These are phyloP conservation scores for Xestia ashworthii DNA, from an alignment of 2,888 invertebrate genomes.

Conservation along the genomic window DNA sequence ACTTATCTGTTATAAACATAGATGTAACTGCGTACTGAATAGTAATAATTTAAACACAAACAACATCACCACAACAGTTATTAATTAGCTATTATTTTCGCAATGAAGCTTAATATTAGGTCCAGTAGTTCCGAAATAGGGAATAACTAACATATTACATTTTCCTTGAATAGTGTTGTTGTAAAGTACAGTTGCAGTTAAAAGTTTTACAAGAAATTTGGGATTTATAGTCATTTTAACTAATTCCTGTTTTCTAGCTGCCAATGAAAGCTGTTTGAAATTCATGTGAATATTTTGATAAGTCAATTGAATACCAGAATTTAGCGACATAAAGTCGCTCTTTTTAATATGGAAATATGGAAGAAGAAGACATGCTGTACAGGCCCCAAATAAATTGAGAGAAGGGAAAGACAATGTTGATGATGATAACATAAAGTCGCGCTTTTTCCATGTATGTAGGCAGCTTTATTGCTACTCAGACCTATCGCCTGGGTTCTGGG, in stretches of 20 bases:
- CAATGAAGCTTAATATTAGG: slow-evolving; percentile 12
- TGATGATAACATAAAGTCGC: too few relatives aligned
- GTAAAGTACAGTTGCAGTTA: slow-evolving; percentile 15
- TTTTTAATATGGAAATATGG: too few relatives aligned
- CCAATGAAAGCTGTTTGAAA: not conserved
- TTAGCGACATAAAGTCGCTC: not conserved
- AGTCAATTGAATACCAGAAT: not conserved
- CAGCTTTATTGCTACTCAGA: too few relatives aligned
- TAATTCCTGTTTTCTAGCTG: not conserved
- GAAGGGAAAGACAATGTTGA: too few relatives aligned
- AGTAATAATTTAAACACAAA: not conserved
- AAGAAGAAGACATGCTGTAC: too few relatives aligned
- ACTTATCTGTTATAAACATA: not conserved
- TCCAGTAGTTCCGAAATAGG: slow-evolving; percentile 34
- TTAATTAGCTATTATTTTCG: slow-evolving; percentile 31
- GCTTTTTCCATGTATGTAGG: too few relatives aligned
- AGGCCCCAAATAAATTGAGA: too few relatives aligned
- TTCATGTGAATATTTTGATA: not conserved
- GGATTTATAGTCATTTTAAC: not conserved
- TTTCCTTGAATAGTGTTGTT: slow-evolving; percentile 49
- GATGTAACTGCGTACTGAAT: slow-evolving; percentile 3
- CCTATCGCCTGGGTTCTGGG: too few relatives aligned
- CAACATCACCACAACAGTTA: not conserved
- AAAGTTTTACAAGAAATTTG: slow-evolving; percentile 9
- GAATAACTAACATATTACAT: slow-evolving; percentile 3